Evolutionary conservation across 2,797 vertebrate genomes (phyloP).

Genomic region (Peromyscus aztecus): DNA sequence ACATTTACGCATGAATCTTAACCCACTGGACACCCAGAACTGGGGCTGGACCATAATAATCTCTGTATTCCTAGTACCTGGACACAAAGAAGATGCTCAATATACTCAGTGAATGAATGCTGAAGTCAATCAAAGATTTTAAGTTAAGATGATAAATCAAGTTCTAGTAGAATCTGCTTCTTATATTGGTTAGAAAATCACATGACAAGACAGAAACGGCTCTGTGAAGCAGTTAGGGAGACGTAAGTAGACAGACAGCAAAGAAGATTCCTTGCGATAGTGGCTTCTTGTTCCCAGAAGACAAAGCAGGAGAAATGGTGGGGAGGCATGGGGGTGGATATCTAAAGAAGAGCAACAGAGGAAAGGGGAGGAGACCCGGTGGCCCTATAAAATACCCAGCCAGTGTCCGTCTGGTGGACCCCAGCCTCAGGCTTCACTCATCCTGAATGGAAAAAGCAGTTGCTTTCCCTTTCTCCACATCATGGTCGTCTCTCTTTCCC

Average conservation of each 20-base stretch:
- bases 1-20: background rate
- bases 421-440: background rate
- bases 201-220: conserved; percentile 24
- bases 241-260: background rate
- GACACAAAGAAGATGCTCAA: background rate
- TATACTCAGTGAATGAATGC: background rate
- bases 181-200: conserved; percentile 18
- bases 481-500: background rate
- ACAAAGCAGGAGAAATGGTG: background rate
- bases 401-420: background rate
- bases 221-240: too few species aligned
- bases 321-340: background rate
- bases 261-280: background rate
- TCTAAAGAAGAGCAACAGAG: background rate
- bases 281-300: background rate
- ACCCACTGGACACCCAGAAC: background rate
- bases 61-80: background rate
- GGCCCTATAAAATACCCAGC: too few species aligned
- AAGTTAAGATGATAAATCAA: background rate
- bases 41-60: background rate
- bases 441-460: background rate
- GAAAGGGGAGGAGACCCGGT: background rate
- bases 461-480: background rate
- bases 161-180: conserved; percentile 31
- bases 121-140: background rate